phyloP scores from a whole-genome alignment of 1,140 invertebrate genomes.

The Uloborus diversus region DNA sequence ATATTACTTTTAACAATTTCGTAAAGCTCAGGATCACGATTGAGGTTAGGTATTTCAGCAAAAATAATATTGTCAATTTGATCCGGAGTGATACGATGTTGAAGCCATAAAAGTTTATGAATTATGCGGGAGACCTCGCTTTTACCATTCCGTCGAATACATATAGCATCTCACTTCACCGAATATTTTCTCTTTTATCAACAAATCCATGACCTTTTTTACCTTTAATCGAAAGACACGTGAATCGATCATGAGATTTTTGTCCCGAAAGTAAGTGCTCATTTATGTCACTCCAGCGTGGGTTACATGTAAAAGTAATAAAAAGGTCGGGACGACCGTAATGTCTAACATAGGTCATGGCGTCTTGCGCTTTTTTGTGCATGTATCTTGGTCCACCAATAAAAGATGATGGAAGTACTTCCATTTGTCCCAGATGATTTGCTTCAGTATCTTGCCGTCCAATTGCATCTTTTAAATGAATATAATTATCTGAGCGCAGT shows the following conservation, averaged over 20 bases:
- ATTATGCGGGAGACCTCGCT: too few relatives aligned
- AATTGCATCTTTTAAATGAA: constrained; percentile 57
- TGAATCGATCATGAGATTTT: constrained; percentile 11
- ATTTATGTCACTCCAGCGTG: constrained; percentile 64
- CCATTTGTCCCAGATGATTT: too few relatives aligned
- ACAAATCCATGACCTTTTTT: constrained; percentile 15
- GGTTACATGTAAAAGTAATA: constrained; percentile 69
- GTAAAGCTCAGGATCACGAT: too few relatives aligned
- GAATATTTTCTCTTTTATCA: too few relatives aligned
- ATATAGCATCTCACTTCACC: too few relatives aligned
- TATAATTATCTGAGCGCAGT: constrained; percentile 59
- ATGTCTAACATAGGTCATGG: constrained; percentile 68
- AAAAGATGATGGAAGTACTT: neutral
- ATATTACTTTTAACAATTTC: too few relatives aligned
- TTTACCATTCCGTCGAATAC: too few relatives aligned
- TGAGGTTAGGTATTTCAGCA: too few relatives aligned
- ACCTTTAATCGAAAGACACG: constrained; percentile 20
- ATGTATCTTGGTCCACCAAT: neutral
- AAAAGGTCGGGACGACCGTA: constrained; percentile 67
- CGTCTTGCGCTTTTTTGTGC: constrained; percentile 64
- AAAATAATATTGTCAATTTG: too few relatives aligned
- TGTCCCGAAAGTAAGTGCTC: constrained; percentile 42
- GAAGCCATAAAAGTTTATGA: too few relatives aligned
- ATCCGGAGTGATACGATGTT: too few relatives aligned
- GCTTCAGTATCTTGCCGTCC: too few relatives aligned